Base-by-base conservation (phyloP, 2,797 vertebrate species). In the Carapus acus region DNA sequence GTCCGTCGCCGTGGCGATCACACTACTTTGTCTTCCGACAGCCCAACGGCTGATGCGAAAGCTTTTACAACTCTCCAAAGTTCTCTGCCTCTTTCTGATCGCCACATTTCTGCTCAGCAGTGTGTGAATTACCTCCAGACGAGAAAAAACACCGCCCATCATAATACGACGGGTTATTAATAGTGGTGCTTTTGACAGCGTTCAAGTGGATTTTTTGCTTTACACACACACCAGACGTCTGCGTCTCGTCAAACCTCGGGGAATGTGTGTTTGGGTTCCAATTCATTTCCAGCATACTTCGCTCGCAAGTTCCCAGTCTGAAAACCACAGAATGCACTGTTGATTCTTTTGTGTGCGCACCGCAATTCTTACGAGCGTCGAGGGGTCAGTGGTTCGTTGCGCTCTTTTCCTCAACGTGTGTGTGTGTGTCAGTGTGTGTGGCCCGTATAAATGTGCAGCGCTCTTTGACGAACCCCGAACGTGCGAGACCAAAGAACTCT, bases 211-310 rank as follows among this genome's bases (percentile, higher is more conserved):
- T 52, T 68, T 67, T 67, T 58, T 53, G 54, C 62, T 50, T 49
- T 52, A 69, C 37, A 62, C 20, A 31, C 22, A n/a, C n/a, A n/a
- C n/a, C n/a, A 13, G 44, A 63, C 15, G 33, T 50, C 54, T 62
- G 61, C 65, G 59, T 65, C 19, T 27, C 14, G 55, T 49, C 54
- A 49, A 76, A 75, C 67, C 64, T 70, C 64, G 54, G 48, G 37
- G 71, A 78, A 78, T 67, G 39, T 62, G 43, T 37, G 52, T 70
- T 68, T 74, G 68, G 63, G 77, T 80, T 74, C 9, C 37, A 15
- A 34, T 54, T 51, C 43, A 70, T 43, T 64, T 43, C 60, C 42
- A 69, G 52, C 48, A 49, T 59, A 66, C 80, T 64, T 57, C 51
- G 47, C 17, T 52, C 13, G 9, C 58, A 54, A 53, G 16, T 36